phyloP scores from a whole-genome alignment of 2,888 invertebrate genomes.

The Augiades crinisus region DNA sequence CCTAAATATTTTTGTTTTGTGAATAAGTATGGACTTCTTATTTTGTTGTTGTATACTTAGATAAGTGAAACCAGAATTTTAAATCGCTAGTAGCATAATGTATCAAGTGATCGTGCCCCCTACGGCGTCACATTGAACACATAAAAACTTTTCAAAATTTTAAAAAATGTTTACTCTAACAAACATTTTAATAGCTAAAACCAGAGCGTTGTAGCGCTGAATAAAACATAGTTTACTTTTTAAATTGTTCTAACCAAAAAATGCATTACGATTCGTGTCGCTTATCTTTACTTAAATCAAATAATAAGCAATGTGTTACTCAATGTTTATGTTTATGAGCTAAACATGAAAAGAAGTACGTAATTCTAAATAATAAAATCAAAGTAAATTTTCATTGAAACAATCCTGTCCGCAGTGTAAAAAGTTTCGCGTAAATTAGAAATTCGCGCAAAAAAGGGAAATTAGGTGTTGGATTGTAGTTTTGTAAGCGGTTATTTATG shows the following conservation, averaged over 20 bases:
- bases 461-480: constrained; percentile 11
- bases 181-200: not conserved
- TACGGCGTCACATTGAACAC: no score
- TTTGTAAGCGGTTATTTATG: constrained; percentile 21
- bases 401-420: not conserved
- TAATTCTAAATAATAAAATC: not conserved
- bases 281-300: not conserved
- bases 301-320: no score
- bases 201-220: not conserved
- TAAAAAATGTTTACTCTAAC: no score
- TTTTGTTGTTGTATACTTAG: no score
- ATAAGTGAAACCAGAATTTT: no score
- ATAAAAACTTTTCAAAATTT: no score
- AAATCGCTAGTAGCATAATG: no score
- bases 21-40: no score
- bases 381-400: not conserved
- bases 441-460: constrained; percentile 16
- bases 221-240: constrained; percentile 3
- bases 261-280: not conserved
- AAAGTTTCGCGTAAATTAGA: constrained; percentile 4
- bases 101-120: no score
- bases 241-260: not conserved
- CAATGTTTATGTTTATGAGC: no score
- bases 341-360: no score
- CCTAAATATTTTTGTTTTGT: no score